Evolutionary conservation across 2,113 vertebrate genomes (phyloP).

Genomic region (Amphiprion percula): DNA sequence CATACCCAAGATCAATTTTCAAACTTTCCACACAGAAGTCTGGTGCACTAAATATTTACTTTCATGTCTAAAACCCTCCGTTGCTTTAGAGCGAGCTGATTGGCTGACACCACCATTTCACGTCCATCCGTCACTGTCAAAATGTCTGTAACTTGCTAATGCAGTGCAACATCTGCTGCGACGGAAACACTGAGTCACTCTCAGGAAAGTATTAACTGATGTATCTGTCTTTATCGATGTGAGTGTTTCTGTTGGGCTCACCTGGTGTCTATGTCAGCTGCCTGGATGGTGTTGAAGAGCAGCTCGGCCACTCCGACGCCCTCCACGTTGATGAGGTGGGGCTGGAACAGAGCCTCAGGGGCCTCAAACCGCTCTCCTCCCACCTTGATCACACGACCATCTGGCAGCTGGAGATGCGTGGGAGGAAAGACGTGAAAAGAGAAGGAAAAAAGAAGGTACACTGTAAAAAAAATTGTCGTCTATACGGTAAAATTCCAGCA

Average conservation of each 20-base stretch:
- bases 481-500: too few species aligned
- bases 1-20: constrained; percentile 7
- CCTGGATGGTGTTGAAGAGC: constrained; percentile 99
- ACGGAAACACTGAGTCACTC: background rate
- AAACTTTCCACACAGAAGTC: constrained; percentile 21
- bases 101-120: background rate
- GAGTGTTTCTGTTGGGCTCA: constrained; percentile 61
- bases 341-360: constrained; percentile 97
- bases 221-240: background rate
- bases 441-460: background rate
- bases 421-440: constrained; percentile 54
- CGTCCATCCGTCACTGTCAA: background rate
- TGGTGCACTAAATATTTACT: background rate
- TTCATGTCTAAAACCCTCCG: background rate
- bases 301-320: constrained; percentile 97
- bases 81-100: background rate
- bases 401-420: constrained; percentile 90
- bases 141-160: constrained; percentile 1
- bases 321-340: constrained; percentile 99
- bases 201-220: background rate
- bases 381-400: constrained; percentile 98
- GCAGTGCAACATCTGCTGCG: background rate
- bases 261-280: constrained; percentile 98
- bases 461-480: too few species aligned
- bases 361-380: constrained; percentile 98